phyloP scores from a whole-genome alignment of 2,888 invertebrate species.

The Volucella bombylans region DNA sequence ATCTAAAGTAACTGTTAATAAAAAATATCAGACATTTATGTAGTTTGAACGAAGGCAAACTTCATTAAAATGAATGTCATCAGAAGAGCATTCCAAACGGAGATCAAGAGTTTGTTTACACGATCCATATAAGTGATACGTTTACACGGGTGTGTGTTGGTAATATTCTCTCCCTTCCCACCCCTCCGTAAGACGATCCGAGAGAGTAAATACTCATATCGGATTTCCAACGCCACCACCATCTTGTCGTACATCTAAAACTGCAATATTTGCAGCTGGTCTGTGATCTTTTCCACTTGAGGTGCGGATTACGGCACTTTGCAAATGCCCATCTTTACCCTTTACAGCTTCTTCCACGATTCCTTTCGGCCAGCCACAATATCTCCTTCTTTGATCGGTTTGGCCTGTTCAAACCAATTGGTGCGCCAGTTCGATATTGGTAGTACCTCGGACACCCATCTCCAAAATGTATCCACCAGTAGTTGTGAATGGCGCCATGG shows the following conservation, averaged over 20 bases:
- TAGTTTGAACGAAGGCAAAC: too few relatives aligned
- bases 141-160: background rate
- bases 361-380: constrained; percentile 52
- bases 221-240: background rate
- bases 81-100: background rate
- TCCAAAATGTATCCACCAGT: constrained; percentile 75
- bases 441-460: constrained; percentile 77
- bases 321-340: constrained; percentile 61
- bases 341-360: constrained; percentile 22
- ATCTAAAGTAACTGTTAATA: too few relatives aligned
- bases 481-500: constrained; percentile 73
- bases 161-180: constrained; percentile 18
- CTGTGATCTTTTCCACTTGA: constrained; percentile 25
- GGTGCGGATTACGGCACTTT: constrained; percentile 50
- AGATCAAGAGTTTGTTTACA: constrained; percentile 8
- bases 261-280: constrained; percentile 51
- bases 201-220: constrained; percentile 19
- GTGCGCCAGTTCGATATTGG: constrained; percentile 71
- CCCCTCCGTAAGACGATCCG: background rate
- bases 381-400: constrained; percentile 8
- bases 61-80: too few relatives aligned
- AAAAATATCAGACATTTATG: too few relatives aligned
- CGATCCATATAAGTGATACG: too few relatives aligned
- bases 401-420: constrained; percentile 63
- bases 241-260: constrained; percentile 31